phyloP scores from a whole-genome alignment of 2,888 invertebrate species.

The Odontothrips loti region DNA sequence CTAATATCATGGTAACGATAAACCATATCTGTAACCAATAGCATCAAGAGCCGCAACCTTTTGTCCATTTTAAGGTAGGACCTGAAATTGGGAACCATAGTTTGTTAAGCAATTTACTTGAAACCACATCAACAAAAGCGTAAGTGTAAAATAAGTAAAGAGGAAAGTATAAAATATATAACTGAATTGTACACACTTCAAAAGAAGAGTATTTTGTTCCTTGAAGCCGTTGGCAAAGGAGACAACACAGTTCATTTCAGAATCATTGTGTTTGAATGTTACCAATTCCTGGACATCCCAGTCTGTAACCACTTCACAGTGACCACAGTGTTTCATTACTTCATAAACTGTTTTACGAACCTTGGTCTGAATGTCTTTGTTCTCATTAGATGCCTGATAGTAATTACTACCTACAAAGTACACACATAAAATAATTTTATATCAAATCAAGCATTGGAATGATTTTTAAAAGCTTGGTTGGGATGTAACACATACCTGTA shows the following conservation, averaged over 20 bases:
- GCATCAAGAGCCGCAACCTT: neutral
- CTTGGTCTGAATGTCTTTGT: neutral
- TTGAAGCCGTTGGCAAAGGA: neutral
- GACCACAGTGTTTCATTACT: neutral
- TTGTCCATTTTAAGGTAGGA: neutral
- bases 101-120: neutral
- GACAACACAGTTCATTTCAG: neutral
- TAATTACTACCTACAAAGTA: neutral
- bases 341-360: neutral
- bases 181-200: neutral
- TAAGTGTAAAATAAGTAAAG: neutral
- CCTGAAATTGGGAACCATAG: neutral
- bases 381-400: neutral
- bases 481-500: neutral
- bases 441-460: neutral
- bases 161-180: neutral
- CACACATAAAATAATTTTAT: neutral
- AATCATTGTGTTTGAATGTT: neutral
- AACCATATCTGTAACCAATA: neutral
- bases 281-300: constrained; percentile 13
- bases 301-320: neutral
- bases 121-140: neutral
- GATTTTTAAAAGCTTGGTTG: neutral
- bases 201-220: neutral
- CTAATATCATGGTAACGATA: neutral